phyloP scores from a whole-genome alignment of 2,797 vertebrate species.

The Philypnodon macrostomus region DNA sequence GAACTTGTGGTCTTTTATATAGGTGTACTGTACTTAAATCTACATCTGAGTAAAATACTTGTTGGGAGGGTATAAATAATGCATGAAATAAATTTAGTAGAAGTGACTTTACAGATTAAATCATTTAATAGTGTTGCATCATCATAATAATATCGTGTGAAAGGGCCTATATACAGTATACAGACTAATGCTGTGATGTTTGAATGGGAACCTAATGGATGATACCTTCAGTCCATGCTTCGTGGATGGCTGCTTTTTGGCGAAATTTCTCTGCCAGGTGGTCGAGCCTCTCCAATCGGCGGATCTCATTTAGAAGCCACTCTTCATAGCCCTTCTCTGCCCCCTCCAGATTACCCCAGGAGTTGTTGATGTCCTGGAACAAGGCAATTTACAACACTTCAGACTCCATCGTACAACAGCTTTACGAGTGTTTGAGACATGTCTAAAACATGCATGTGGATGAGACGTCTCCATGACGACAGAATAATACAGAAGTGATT shows the following conservation, averaged over 20 bases:
- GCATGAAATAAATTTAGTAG: too few species aligned
- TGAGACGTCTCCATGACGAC: constrained; percentile 8
- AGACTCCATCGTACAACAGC: background rate
- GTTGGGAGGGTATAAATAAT: too few species aligned
- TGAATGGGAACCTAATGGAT: background rate
- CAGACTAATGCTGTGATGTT: too few species aligned
- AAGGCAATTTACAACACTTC: background rate
- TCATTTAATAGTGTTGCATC: too few species aligned
- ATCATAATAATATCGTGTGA: too few species aligned
- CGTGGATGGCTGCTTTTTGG: constrained; percentile 96
- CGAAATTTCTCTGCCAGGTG: constrained; percentile 98
- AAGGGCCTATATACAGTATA: background rate
- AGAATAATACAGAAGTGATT: constrained; percentile 4
- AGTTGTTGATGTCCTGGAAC: constrained; percentile 91
- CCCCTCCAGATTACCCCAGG: constrained; percentile 92
- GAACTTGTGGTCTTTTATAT: too few species aligned
- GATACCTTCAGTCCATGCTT: constrained; percentile 89
- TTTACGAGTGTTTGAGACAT: background rate
- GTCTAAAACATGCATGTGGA: constrained; percentile 1
- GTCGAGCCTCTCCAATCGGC: constrained; percentile 93
- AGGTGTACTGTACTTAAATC: too few species aligned
- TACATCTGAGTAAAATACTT: too few species aligned
- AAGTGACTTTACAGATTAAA: too few species aligned
- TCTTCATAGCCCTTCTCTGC: constrained; percentile 98
- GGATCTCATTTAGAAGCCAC: constrained; percentile 97